Evolutionary conservation across 2,888 invertebrate genomes (phyloP).

Genomic region (Netelia fuscicornis): DNA sequence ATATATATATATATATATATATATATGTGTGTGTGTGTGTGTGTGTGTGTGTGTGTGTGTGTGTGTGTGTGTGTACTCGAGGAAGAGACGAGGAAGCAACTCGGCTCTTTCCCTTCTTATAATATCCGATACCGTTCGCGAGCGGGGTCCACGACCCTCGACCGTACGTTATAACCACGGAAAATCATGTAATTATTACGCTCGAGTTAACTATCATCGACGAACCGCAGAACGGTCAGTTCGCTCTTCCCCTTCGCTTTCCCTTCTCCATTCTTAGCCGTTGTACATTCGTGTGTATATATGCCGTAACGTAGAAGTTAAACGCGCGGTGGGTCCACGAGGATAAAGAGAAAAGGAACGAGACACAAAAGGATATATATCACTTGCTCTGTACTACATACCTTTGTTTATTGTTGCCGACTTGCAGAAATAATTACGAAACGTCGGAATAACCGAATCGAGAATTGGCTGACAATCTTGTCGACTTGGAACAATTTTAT

Average conservation of each 20-base stretch:
- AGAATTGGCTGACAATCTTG: not conserved
- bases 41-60: not conserved
- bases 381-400: not conserved
- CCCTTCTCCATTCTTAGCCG: constrained; percentile 56
- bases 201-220: constrained; percentile 79
- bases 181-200: constrained; percentile 83
- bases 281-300: constrained; percentile 32
- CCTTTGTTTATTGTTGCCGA: constrained; percentile 38
- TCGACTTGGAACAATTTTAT: not conserved
- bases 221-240: constrained; percentile 69
- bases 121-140: constrained; percentile 79
- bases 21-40: not conserved
- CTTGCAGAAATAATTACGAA: constrained; percentile 39
- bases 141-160: constrained; percentile 74
- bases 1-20: constrained; percentile 10
- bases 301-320: constrained; percentile 4
- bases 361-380: not conserved
- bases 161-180: constrained; percentile 73
- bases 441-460: not conserved
- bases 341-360: constrained; percentile 30
- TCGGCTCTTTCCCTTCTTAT: constrained; percentile 63
- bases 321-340: constrained; percentile 48
- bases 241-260: constrained; percentile 66
- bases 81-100: constrained; percentile 55
- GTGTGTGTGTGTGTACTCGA: constrained; percentile 7